Base-by-base conservation (phyloP, 2,113 vertebrate genomes). In the Pachyramphus minor region DNA sequence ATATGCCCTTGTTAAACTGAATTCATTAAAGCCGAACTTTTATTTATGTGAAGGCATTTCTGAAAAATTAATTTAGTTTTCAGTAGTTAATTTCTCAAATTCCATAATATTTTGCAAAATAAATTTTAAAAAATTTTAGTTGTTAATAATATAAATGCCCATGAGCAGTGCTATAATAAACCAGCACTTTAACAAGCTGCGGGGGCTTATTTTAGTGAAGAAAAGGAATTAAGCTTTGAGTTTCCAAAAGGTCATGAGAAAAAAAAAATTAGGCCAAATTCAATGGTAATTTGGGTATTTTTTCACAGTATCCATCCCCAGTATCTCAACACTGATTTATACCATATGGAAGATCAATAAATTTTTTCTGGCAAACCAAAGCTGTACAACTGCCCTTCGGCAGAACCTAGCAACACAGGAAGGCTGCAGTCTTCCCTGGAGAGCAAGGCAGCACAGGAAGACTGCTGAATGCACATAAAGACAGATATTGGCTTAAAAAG, bases 381-480 rank as follows among this genome's bases (percentile, higher is more conserved):
- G 23, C 14, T 4, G 5, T 50, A 25, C 22, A 37, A 55, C 14
- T 11, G 84, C 8, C 15, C 16, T 62, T 35, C 77, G 31, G 27
- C 15, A 77, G 45, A 77, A 45, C 9, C 1, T 59, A 19, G 0
- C 13, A 20, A 4, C 31, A 7, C 0, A 0, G 45, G 6, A 71
- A 77, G 28, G 24, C 24, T 49, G 14, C 9, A 31, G 11, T 17
- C 9, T 56, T 80, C 23, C 31, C 37, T 53, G 25, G 8, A 23
- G 28, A 73, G 1, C 9, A 60, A 44, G 31, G 20, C 12, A 24
- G 35, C 7, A 13, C 28, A 45, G 31, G 19, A 35, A 82, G 25
- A 28, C 31, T 33, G 19, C 2, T 5, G 2, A 14, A 12, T 33
- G 7, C 10, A 31, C 3, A 3, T 20, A 22, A 66, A 59, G 8